Evolutionary conservation across 2,888 invertebrate genomes (phyloP).

Genomic region (Linyphia triangularis): DNA sequence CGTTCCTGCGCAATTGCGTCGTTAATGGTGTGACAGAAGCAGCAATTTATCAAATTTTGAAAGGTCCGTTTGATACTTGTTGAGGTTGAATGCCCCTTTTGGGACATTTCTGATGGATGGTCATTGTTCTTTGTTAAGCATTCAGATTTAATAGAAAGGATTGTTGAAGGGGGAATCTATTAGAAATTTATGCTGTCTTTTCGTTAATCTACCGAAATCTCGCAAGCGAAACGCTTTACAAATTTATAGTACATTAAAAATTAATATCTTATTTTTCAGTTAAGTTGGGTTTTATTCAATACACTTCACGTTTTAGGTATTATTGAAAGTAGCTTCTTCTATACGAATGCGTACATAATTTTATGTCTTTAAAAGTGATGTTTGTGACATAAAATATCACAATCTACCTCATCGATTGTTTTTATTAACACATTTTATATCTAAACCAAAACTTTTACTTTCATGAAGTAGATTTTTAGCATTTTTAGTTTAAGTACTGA

Average conservation of each 20-base stretch:
- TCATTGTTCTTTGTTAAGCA: constrained; percentile 5
- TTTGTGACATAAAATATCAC: too few species aligned
- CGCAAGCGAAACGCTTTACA: neutral
- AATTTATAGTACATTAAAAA: neutral
- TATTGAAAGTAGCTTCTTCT: too few species aligned
- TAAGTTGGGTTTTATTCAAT: neutral
- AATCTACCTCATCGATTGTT: too few species aligned
- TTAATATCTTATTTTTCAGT: neutral
- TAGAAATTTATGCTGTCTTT: neutral
- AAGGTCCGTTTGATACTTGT: constrained; percentile 2
- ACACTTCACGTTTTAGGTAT: too few species aligned
- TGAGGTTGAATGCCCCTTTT: constrained; percentile 19
- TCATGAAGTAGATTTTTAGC: too few species aligned
- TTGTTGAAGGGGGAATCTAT: neutral
- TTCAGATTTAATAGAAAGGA: neutral
- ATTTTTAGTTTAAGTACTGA: too few species aligned
- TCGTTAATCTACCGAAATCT: neutral
- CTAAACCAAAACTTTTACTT: too few species aligned
- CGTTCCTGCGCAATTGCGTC: constrained; percentile 24
- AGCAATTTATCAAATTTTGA: constrained; percentile 48
- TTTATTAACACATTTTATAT: too few species aligned
- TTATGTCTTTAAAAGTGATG: too few species aligned
- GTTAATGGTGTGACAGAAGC: constrained; percentile 46
- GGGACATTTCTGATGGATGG: constrained; percentile 45
- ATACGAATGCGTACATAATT: too few species aligned